These are phyloP conservation scores for Neoaliturus tenellus DNA, from an alignment of 2,888 invertebrate species.

Conservation along the genomic window DNA sequence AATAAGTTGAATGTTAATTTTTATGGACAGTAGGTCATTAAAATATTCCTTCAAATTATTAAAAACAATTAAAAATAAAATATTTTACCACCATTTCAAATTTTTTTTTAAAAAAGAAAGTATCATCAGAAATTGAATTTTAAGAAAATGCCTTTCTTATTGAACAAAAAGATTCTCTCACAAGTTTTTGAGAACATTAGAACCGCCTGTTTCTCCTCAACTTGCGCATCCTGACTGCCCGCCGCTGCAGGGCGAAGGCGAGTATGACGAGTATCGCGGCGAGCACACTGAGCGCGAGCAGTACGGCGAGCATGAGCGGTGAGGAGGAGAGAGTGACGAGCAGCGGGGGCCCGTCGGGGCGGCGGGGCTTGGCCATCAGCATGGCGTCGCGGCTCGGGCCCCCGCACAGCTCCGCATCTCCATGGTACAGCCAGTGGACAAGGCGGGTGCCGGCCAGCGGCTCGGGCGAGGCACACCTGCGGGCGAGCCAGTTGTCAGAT, in stretches of 20 bases:
- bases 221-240: constrained; percentile 1
- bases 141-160: too few species aligned
- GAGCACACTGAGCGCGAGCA: constrained; percentile 40
- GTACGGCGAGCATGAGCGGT: constrained; percentile 47
- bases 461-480: constrained; percentile 46
- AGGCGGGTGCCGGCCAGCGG: constrained; percentile 38
- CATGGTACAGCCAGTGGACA: constrained; percentile 54
- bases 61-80: too few species aligned
- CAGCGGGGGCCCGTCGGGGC: background rate
- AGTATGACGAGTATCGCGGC: constrained; percentile 47
- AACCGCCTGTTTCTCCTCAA: constrained; percentile 27
- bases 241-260: constrained; percentile 38
- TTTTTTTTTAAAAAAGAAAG: too few species aligned
- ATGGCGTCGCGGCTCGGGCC: background rate
- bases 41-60: too few species aligned
- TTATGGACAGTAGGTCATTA: too few species aligned
- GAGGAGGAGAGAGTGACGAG: constrained; percentile 49
- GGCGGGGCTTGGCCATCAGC: background rate
- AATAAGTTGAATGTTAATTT: too few species aligned
- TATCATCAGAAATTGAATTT: too few species aligned
- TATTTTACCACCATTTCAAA: too few species aligned
- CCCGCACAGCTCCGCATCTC: constrained; percentile 49
- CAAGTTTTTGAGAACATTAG: too few species aligned
- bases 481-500: too few species aligned
- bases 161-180: too few species aligned